These are phyloP conservation scores for Colossoma macropomum DNA, from an alignment of 2,113 vertebrate genomes.

Conservation along the genomic window DNA sequence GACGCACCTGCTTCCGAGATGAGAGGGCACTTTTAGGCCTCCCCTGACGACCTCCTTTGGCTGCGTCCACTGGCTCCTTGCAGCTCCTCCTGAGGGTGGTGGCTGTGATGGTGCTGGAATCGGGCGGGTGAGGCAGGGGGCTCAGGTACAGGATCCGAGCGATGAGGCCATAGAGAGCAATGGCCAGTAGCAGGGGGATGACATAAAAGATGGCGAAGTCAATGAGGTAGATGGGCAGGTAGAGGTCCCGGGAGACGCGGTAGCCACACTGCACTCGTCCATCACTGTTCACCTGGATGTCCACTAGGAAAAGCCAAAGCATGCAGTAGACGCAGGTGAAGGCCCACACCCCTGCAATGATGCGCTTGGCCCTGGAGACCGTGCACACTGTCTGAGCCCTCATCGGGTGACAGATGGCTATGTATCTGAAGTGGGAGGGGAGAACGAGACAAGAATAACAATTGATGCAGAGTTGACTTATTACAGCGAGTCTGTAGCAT, in stretches of 20 bases:
- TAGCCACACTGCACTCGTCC: slow-evolving; percentile 79
- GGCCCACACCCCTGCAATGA: slow-evolving; percentile 77
- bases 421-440: slow-evolving; percentile 71
- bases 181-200: slow-evolving; percentile 77
- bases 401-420: slow-evolving; percentile 82
- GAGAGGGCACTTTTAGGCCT: slow-evolving; percentile 68
- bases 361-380: slow-evolving; percentile 78
- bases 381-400: slow-evolving; percentile 81
- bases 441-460: background rate
- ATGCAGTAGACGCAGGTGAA: slow-evolving; percentile 81
- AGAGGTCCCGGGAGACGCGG: slow-evolving; percentile 81
- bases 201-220: slow-evolving; percentile 85
- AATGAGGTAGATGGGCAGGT: slow-evolving; percentile 84
- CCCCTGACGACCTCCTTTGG: slow-evolving; percentile 54
- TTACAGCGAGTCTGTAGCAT: background rate
- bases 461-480: background rate
- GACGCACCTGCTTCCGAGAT: slow-evolving; percentile 83
- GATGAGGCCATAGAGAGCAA: slow-evolving; percentile 79
- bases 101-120: slow-evolving; percentile 50
- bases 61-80: slow-evolving; percentile 53
- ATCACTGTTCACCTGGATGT: slow-evolving; percentile 74
- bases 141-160: slow-evolving; percentile 79
- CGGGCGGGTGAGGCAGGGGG: slow-evolving; percentile 68
- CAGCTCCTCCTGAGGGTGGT: slow-evolving; percentile 67
- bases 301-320: slow-evolving; percentile 85